phyloP scores from a whole-genome alignment of 1,140 invertebrate genomes.

The Scylla paramamosain region DNA sequence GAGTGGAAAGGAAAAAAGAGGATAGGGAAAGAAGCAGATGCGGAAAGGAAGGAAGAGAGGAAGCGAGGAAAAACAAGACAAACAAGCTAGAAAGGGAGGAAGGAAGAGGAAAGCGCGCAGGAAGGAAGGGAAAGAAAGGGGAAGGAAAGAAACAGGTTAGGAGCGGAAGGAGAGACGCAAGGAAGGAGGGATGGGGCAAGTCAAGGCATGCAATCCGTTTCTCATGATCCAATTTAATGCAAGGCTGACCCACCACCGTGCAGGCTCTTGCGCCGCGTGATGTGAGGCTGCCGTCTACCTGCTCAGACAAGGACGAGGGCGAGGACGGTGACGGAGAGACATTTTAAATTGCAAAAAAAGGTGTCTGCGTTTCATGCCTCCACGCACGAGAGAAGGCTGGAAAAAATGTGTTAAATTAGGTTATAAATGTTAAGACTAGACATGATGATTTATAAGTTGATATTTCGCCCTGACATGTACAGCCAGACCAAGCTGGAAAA shows the following conservation, averaged over 20 bases:
- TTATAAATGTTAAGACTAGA: no score
- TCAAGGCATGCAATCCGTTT: constrained; percentile 13
- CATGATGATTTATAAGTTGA: no score
- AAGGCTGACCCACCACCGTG: not conserved
- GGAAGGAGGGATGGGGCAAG: not conserved
- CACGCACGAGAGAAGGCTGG: not conserved
- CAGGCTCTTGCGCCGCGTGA: not conserved
- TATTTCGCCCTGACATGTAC: no score
- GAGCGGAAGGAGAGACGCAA: not conserved
- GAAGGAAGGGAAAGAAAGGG: not conserved
- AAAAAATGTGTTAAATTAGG: not conserved
- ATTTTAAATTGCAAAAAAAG: not conserved
- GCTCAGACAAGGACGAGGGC: not conserved
- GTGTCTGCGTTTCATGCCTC: not conserved
- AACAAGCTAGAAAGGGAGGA: not conserved
- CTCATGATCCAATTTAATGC: constrained; percentile 22
- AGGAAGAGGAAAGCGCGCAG: not conserved
- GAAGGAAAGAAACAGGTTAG: not conserved
- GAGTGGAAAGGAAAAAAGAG: not conserved
- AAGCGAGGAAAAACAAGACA: not conserved
- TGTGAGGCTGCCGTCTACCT: not conserved
- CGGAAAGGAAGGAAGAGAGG: not conserved
- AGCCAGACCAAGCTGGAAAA: no score
- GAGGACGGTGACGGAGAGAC: not conserved
- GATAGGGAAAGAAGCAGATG: not conserved